Evolutionary conservation across 1,140 invertebrate species (phyloP).

Genomic region (Periplaneta americana): DNA sequence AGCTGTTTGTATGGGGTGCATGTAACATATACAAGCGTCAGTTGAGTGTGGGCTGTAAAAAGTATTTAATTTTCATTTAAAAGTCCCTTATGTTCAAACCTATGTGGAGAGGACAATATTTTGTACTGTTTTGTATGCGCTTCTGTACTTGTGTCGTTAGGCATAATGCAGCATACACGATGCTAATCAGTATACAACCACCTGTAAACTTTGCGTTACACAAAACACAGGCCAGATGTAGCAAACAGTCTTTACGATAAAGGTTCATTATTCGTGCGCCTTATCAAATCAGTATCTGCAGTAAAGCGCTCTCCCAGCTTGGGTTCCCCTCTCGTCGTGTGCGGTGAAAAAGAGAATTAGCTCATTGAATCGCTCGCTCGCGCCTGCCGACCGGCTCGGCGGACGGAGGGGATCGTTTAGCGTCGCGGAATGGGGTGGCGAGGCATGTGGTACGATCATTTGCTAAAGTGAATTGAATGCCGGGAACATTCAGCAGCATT

Average conservation of each 20-base stretch:
- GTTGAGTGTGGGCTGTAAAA: too few relatives aligned
- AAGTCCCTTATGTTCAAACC: too few relatives aligned
- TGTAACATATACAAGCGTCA: too few relatives aligned
- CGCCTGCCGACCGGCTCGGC: too few relatives aligned
- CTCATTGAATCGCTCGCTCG: neutral
- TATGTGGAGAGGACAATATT: too few relatives aligned
- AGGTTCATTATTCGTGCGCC: neutral
- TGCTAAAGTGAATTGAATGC: neutral
- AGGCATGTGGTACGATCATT: neutral
- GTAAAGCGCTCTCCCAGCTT: neutral
- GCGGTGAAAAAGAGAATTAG: neutral
- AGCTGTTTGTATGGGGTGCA: too few relatives aligned
- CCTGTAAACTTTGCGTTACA: neutral
- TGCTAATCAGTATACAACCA: too few relatives aligned
- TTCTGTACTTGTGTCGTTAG: too few relatives aligned
- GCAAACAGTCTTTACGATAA: neutral
- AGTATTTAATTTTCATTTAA: too few relatives aligned
- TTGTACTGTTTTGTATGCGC: too few relatives aligned
- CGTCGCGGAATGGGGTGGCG: neutral
- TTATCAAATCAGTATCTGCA: neutral
- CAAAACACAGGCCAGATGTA: neutral
- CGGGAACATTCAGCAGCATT: neutral
- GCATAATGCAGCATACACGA: too few relatives aligned
- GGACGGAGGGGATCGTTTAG: neutral
- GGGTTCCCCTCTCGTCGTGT: neutral